A percentile compares a stretch with the other conserved stretches of the same genome.
phyloP scores from a whole-genome alignment of 2,888 invertebrate species.

The Phaedon cochleariae region DNA sequence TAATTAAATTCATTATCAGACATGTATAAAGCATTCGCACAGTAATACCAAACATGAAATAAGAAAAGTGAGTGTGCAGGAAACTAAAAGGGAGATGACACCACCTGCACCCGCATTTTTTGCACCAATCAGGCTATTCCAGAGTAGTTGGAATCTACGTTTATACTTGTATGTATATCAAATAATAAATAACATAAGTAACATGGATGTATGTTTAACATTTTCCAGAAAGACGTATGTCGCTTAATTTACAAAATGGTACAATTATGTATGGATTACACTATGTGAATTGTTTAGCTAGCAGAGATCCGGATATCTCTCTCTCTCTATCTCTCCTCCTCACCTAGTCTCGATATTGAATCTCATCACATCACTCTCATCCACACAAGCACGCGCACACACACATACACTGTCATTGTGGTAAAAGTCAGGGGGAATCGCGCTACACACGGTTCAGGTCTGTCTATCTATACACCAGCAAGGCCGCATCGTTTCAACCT shows the following conservation, averaged over 20 bases:
- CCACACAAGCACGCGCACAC: slow-evolving; percentile 43
- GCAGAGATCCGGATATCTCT: no score
- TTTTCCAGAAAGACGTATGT: slow-evolving; percentile 62
- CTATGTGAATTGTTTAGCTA: slow-evolving; percentile 60
- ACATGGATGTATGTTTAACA: slow-evolving; percentile 64
- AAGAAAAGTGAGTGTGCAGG: slow-evolving; percentile 59
- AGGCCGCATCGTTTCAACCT: no score
- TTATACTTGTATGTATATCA: slow-evolving; percentile 40
- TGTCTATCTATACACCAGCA: no score
- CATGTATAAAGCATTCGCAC: slow-evolving; percentile 68
- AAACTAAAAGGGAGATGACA: slow-evolving; percentile 48
- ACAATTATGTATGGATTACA: slow-evolving; percentile 61
- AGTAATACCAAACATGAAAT: slow-evolving; percentile 65
- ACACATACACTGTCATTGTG: slow-evolving; percentile 48
- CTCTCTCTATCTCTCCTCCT: slow-evolving; percentile 15
- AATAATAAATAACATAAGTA: slow-evolving; percentile 61
- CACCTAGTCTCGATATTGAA: slow-evolving; percentile 46
- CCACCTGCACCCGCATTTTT: slow-evolving; percentile 29
- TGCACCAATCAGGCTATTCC: slow-evolving; percentile 55
- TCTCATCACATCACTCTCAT: slow-evolving; percentile 40
- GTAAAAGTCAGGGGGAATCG: no score
- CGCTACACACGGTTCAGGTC: no score
- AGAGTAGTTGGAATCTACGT: slow-evolving; percentile 47
- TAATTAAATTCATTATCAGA: slow-evolving; percentile 64
- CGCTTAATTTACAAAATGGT: slow-evolving; percentile 64